phyloP scores from a whole-genome alignment of 37 sponge, comb jelly and placozoan genomes.

The Chondrilla cf. caribensis region DNA sequence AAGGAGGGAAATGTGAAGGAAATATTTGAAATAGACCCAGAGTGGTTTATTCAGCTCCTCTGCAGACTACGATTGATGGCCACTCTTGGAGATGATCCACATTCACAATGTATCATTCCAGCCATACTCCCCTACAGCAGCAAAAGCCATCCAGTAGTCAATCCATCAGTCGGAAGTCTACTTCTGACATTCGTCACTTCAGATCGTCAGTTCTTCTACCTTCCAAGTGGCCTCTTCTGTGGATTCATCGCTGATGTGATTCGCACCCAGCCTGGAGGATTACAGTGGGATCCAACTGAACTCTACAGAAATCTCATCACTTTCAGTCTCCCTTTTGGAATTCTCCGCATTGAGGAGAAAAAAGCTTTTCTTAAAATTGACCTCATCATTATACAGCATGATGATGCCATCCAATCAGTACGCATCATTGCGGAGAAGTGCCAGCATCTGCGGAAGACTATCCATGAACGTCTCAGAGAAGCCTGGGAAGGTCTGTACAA shows the following conservation, averaged over 20 bases:
- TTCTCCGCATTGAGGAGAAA: background rate
- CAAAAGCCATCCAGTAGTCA: background rate
- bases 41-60: conserved; percentile 10
- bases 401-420: background rate
- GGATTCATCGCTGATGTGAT: conserved; percentile 8
- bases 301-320: background rate
- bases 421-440: background rate
- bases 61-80: background rate
- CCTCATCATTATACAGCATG: background rate
- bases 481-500: background rate
- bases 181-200: background rate
- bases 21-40: background rate
- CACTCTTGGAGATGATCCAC: background rate
- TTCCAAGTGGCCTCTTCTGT: conserved; percentile 25
- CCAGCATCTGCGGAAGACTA: background rate
- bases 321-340: background rate
- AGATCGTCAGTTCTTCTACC: background rate
- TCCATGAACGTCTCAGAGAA: background rate
- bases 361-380: background rate
- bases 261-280: background rate
- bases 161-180: background rate
- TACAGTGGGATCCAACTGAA: background rate
- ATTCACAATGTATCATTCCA: background rate
- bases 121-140: background rate
- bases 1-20: too few species aligned